Conservation (phyloP, 2,797 vertebrate species). For the Sebastes hubbsi region DNA sequence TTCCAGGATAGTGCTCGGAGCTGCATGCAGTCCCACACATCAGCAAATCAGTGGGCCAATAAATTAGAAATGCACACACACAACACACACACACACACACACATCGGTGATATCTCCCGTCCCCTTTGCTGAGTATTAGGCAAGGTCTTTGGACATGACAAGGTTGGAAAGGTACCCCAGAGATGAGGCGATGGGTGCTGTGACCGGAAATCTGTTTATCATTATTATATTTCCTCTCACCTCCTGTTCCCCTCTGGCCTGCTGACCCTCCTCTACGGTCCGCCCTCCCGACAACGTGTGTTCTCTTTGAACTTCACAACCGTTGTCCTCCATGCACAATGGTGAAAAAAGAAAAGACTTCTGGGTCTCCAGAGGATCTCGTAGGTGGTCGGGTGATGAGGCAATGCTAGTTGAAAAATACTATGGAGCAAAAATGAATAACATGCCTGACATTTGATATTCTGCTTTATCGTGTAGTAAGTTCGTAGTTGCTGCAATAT, state of each 20-base stretch:
- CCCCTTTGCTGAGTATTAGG: slow-evolving; percentile 43
- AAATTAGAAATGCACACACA: slow-evolving; percentile 66
- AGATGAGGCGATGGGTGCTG: slow-evolving; percentile 51
- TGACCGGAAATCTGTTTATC: slow-evolving; percentile 64
- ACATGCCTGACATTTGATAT: background rate
- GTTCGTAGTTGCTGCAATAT: background rate
- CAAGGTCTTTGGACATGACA: slow-evolving; percentile 75
- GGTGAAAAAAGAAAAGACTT: slow-evolving; percentile 30
- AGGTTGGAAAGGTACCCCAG: slow-evolving; percentile 72
- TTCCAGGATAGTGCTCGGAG: slow-evolving; percentile 69
- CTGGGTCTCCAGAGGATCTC: slow-evolving; percentile 39
- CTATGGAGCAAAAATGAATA: background rate
- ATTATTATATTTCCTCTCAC: slow-evolving; percentile 71
- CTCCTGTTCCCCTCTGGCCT: slow-evolving; percentile 54
- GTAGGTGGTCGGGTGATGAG: slow-evolving; percentile 17
- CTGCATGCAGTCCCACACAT: slow-evolving; percentile 64
- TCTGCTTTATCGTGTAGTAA: background rate
- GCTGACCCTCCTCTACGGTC: slow-evolving; percentile 44
- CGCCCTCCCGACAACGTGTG: slow-evolving; percentile 1
- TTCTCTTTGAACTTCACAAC: slow-evolving; percentile 40
- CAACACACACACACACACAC: background rate
- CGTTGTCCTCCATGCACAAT: slow-evolving; percentile 61
- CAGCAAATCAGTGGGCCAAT: slow-evolving; percentile 73
- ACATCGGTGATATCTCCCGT: slow-evolving; percentile 15
- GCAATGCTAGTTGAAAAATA: background rate